Percentiles rank a stretch among this genome's conserved stretches.
Evolutionary conservation across 2,113 vertebrate genomes (phyloP).

Genomic region (Nesogale talazaci): DNA sequence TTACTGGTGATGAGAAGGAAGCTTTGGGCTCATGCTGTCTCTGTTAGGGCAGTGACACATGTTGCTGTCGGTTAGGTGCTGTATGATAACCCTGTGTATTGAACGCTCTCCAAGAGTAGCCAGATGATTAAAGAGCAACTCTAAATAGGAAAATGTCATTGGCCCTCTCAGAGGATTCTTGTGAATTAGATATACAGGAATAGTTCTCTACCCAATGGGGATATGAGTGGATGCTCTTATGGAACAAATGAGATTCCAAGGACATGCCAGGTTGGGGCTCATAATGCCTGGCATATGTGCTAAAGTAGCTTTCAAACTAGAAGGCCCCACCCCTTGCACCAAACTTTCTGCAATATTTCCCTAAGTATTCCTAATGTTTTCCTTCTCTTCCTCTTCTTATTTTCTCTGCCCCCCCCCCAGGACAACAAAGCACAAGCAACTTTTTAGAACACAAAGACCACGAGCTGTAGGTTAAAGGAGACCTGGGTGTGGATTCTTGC

Average conservation of each 20-base stretch:
- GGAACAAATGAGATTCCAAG: background rate
- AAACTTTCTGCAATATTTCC: background rate
- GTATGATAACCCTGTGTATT: background rate
- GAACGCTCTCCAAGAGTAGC: background rate
- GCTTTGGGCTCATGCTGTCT: background rate
- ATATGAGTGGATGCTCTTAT: background rate
- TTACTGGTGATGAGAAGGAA: conserved; percentile 17
- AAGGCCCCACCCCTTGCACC: rapidly evolving
- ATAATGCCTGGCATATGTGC: background rate
- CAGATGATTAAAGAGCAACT: background rate
- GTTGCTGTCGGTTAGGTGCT: background rate
- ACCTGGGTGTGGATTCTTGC: background rate
- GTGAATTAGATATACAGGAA: background rate
- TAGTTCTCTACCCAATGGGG: background rate
- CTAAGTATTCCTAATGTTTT: background rate
- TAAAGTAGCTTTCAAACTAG: background rate
- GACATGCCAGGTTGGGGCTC: background rate
- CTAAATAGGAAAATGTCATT: background rate
- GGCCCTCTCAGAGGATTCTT: background rate
- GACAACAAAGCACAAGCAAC: background rate
- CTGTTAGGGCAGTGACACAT: background rate
- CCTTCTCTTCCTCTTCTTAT: background rate
- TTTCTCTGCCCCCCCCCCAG: background rate
- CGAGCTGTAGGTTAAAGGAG: background rate
- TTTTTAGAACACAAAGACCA: background rate